Base-by-base conservation (phyloP, 2,113 vertebrate genomes). In the Lichenostomus cassidix region DNA sequence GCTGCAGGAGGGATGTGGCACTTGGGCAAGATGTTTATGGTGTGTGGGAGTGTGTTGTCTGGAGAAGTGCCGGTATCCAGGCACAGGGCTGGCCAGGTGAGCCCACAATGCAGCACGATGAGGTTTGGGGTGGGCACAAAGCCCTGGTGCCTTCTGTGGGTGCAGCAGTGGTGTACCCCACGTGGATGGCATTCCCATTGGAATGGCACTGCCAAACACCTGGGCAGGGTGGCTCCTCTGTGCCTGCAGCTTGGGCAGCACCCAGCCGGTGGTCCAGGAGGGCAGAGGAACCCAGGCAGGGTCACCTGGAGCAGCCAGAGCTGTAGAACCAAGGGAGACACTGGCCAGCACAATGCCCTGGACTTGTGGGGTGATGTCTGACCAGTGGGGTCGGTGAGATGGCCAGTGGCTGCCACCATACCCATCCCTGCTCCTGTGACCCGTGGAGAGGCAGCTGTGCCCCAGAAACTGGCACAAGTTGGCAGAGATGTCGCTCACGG, bases 51-150 rank as follows among this genome's bases (percentile, higher is more conserved):
- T 65, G 85, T 96, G 93, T 96, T 96, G 74, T 92, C 93, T 96
- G 95, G 93, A 95, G 74, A 87, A 27, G 13, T 84, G 93, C 93
- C 78, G 64, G 95, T 95, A 92, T 96, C 93, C 89, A 95, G 82
- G 93, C 15, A 11, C 25, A 3, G 86, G 50, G 16, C 85, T 5
- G 52, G 68, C 67, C 1, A 17, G 62, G 63, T 0, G 3, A 89
- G 92, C 76, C 52, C 3, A 6, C 2, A 1, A 8, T 4, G 1
- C 4, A 4, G 56, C 62, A 5, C 2, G 1, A 58, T 4, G 0
- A 3, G 12, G 76, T 37, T 44, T 5, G 0, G 37, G 0, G 37
- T 1, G 10, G 74, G 89, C 63, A 44, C 22, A 0, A 3, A 37
- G 62, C 75, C 47, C 58, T 5, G 75, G 22, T 0, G 5, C 56